Percentiles rank a stretch among this genome's conserved stretches.
These are phyloP conservation scores for Actenoides lindsayi DNA, from an alignment of 2,113 vertebrate genomes.

Conservation along the genomic window DNA sequence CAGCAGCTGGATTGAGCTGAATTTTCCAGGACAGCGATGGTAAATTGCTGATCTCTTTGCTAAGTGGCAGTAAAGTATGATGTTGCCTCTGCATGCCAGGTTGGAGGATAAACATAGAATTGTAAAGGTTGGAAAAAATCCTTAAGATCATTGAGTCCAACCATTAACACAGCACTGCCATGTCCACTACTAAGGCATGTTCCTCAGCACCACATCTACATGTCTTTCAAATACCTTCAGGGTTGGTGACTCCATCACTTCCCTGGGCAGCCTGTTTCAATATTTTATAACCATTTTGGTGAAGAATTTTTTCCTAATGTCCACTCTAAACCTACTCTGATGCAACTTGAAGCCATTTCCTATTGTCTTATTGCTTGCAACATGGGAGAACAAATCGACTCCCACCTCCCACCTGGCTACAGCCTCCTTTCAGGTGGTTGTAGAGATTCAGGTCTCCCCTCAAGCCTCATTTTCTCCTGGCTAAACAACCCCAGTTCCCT, in stretches of 20 bases:
- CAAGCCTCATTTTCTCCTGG: neutral
- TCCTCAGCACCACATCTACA: neutral
- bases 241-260: neutral
- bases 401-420: neutral
- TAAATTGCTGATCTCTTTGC: neutral
- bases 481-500: neutral
- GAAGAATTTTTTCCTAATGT: neutral
- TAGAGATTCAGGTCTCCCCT: neutral
- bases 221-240: neutral
- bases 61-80: accelerated
- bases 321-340: neutral
- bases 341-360: neutral
- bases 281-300: accelerated
- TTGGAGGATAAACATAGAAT: neutral
- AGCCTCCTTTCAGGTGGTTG: neutral
- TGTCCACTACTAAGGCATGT: neutral
- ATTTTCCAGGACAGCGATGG: neutral
- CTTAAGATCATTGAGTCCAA: neutral
- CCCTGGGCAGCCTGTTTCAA: neutral
- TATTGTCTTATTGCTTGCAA: neutral
- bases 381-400: neutral
- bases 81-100: neutral
- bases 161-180: too few relatives aligned
- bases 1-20: neutral
- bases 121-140: neutral